phyloP scores from a whole-genome alignment of 2,888 invertebrate species.

The Celastrina argiolus region DNA sequence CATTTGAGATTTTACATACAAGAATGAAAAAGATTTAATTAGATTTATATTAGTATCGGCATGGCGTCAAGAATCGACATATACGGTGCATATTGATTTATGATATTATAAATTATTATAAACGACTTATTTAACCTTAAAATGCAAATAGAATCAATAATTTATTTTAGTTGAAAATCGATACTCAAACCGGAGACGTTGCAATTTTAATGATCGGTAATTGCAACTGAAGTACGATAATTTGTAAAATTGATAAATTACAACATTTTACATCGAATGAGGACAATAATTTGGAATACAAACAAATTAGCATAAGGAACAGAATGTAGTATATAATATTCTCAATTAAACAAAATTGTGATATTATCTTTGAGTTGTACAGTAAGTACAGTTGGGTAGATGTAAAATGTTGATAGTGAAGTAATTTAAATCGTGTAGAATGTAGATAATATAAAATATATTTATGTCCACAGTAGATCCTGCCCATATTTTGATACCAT shows the following conservation, averaged over 20 bases:
- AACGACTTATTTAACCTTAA: neutral
- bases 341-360: neutral
- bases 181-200: neutral
- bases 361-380: neutral
- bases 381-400: no score
- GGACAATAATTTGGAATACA: constrained; percentile 13
- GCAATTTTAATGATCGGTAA: constrained; percentile 17
- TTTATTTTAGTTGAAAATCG: constrained; percentile 5
- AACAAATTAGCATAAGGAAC: constrained; percentile 6
- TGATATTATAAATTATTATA: neutral
- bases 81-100: neutral
- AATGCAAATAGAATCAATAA: neutral
- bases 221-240: constrained; percentile 11
- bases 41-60: neutral
- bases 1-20: no score
- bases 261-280: constrained; percentile 9
- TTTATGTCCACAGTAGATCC: no score
- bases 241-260: constrained; percentile 18
- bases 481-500: no score
- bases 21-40: neutral
- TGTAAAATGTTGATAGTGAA: no score
- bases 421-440: no score
- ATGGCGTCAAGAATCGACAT: neutral
- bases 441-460: no score
- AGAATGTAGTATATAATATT: neutral